Percentiles rank a stretch among this genome's conserved stretches.
These are phyloP conservation scores for Anguilla japonica DNA, from an alignment of 2,113 vertebrate genomes.

Conservation along the genomic window DNA sequence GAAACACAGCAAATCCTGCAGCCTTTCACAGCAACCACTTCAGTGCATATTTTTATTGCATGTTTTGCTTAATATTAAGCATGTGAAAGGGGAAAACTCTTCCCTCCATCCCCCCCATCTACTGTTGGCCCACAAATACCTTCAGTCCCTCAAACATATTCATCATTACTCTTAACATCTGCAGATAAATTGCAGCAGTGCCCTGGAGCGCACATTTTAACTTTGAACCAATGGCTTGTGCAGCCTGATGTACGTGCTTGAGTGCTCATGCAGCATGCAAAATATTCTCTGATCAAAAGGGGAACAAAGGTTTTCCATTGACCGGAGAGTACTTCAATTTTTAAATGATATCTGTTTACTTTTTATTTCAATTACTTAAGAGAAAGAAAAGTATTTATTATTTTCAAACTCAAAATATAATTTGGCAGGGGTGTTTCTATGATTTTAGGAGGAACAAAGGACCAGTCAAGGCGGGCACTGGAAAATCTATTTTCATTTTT, in stretches of 20 bases:
- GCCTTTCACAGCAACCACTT: background rate
- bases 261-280: conserved; percentile 16
- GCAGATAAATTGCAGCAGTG: background rate
- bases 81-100: background rate
- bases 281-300: background rate
- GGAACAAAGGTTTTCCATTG: no score
- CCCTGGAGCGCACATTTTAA: background rate
- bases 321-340: no score
- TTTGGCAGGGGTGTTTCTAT: no score
- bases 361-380: no score
- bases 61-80: conserved; percentile 6
- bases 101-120: background rate
- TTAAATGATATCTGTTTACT: no score
- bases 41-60: background rate
- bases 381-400: no score
- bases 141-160: background rate
- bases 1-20: background rate
- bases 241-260: background rate
- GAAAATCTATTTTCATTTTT: no score
- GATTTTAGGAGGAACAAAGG: no score
- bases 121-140: background rate
- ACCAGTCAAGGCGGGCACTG: no score
- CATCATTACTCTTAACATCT: background rate
- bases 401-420: no score
- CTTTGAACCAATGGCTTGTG: background rate